A percentile compares a stretch with the other conserved stretches of the same genome.
Conservation (phyloP, 37 sponge, comb jelly and placozoan genomes). For the Agelas oroides region DNA sequence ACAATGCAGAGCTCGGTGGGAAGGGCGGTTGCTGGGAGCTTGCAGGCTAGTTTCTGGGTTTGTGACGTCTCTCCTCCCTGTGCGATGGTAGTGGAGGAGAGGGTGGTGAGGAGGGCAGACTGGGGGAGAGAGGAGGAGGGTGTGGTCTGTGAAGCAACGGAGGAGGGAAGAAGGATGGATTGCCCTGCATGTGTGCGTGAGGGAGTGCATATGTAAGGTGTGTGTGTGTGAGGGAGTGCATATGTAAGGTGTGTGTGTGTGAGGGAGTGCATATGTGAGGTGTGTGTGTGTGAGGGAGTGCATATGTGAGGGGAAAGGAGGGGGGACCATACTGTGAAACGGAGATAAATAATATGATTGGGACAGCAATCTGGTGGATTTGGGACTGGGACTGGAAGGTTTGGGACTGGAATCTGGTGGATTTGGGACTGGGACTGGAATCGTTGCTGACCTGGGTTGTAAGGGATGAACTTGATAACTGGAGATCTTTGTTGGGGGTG, state of each 20-base stretch:
- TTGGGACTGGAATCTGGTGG: too few species aligned
- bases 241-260: neutral
- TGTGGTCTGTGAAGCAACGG: neutral
- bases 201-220: neutral
- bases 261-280: neutral
- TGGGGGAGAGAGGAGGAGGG: slow-evolving; percentile 17
- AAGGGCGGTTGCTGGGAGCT: neutral
- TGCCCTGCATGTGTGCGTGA: neutral
- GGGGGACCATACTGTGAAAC: too few species aligned
- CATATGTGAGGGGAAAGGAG: too few species aligned
- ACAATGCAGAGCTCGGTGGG: slow-evolving; percentile 15
- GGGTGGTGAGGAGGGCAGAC: neutral
- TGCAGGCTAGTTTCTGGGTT: neutral
- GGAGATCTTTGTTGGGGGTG: slow-evolving; percentile 47
- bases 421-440: too few species aligned
- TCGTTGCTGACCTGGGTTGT: slow-evolving; percentile 20
- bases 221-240: neutral
- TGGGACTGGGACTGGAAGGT: too few species aligned
- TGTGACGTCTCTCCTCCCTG: neutral
- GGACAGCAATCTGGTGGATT: too few species aligned
- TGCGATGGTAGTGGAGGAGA: too few species aligned
- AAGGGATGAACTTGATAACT: slow-evolving; percentile 62
- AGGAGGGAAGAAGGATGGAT: neutral
- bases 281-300: neutral
- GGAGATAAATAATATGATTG: too few species aligned